Conservation (phyloP, 2,888 invertebrate species). For the Cremastinae sp. region DNA sequence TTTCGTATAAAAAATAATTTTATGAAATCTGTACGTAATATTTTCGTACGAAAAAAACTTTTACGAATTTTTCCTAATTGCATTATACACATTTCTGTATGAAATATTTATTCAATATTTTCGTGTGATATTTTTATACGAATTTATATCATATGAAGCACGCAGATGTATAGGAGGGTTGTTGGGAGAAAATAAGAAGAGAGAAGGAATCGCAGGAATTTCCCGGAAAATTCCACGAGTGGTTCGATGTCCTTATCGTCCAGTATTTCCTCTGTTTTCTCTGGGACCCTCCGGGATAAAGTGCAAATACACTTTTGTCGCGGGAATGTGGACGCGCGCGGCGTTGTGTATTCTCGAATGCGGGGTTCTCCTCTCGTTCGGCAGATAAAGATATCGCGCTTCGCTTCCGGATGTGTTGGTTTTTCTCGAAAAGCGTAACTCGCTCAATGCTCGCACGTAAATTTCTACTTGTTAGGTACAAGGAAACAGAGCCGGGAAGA, state of each 20-base stretch:
- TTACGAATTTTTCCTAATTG: too few species aligned
- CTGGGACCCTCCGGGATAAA: neutral
- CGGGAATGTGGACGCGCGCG: neutral
- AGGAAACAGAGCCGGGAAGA: too few species aligned
- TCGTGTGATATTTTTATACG: too few species aligned
- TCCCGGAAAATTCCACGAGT: conserved; percentile 16
- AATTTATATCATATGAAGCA: too few species aligned
- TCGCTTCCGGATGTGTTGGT: conserved; percentile 42
- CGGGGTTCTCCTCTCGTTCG: neutral
- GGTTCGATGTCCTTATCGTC: neutral
- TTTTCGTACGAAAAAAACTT: too few species aligned
- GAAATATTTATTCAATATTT: too few species aligned
- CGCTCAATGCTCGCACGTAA: neutral
- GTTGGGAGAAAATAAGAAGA: neutral
- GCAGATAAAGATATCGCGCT: conserved; percentile 4
- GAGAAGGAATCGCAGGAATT: neutral
- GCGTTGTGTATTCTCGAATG: neutral
- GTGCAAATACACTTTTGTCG: neutral
- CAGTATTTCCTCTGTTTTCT: neutral
- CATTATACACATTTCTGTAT: too few species aligned
- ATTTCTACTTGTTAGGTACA: conserved; percentile 1
- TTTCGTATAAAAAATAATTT: too few species aligned
- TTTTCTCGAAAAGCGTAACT: conserved; percentile 14
- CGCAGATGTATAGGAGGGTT: too few species aligned
- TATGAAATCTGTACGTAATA: too few species aligned